Evolutionary conservation across 37 sponge, comb jelly and placozoan genomes (phyloP), one percentile per base, ranked within the genome.

Genomic region (Tethya wilhelma): DNA sequence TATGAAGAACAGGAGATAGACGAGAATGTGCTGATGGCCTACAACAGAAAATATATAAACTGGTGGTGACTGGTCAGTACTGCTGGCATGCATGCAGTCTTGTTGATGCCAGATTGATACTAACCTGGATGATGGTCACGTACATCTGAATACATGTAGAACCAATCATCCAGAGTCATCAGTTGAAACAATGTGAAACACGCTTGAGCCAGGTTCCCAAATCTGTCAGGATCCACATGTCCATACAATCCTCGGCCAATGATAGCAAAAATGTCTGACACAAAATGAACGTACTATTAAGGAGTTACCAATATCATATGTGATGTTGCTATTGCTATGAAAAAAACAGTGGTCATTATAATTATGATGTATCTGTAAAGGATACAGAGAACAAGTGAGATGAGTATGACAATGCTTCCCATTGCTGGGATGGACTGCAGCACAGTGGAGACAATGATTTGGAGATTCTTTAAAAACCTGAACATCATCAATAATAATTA

Each of bases 141-240:
- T 17, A 90, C 80, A 63, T 81, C 80, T 37, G 81, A 70, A 71
- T 87, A 96, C 78, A 92, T 91, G 42, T 71, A 73, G 78, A 79
- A 92, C 96, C 96, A 96, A 78, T 96, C 96, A 69, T 96, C 96
- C 31, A 96, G 90, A 33, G 96, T 96, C 38, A 96, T 69, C 29
- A 96, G 82, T 63, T 96, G 96, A 70, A 96, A 96, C 25, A 89
- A 84, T 20, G 93, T 96, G 71, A 89, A 83, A 40, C 79, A 74
- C 12, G 96, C 90, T 38, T 64, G 23, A 44, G 84, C 90, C n/a
- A 96, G 57, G 73, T 89, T 96, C 29, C 96, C 96, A 87, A 87
- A 96, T 63, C 90, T 71, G 1, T 38, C 67, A 31, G 90, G 93
- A 59, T 89, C 93, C 32, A 90, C 84, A 20, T 82, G 74, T 14